Base-by-base conservation (phyloP, 30 jellyfish, hydroid and myxozoan species). In the Catostylus mosaicus region DNA sequence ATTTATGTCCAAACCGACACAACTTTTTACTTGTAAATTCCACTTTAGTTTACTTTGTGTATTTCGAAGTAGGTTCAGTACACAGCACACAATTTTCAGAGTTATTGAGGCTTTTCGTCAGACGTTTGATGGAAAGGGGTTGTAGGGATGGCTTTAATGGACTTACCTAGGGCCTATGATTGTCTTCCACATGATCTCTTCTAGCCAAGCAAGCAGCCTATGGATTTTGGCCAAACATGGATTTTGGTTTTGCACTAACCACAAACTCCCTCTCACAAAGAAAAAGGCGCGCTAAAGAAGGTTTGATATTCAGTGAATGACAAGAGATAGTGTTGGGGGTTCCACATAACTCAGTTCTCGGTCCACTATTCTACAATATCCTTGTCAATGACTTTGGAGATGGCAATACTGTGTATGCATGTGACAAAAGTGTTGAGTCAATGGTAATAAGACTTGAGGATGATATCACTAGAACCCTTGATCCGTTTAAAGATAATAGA, bases 281-380 rank as follows among this genome's bases (percentile, higher is more conserved):
- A 59, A 16, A 1, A 18, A 36, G 24, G 19, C 37, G 71, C 4
- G 71, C 24, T 59, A 59, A 59, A 59, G 71, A 19, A n/a, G 71
- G 71, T 37, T 59, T 37, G n/a, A 27, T 9, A 24, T 16, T 16
- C 38, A 23, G 37, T 18, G 38, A n/a, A 16, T n/a, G 19, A 6
- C 71, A 59, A 18, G 40, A 24, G 2, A 59, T 18, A 11, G 12
- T 26, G 32, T 4, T 18, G 12, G 71, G 38, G 24, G 71, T 23
- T 6, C 71, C 71, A 59, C 71, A 59, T 2, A 37, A 37, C 40
- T 59, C 71, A n/a, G 71, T 59, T 16, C 71, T 59, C 37, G 71
- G 71, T 16, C 71, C 71, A 50, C 24, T 59, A 27, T 12, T 59
- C 0, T 18, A 19, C 71, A 59, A 59, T 24, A 59, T 59, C 38